phyloP scores from a whole-genome alignment of 2,113 vertebrate species.

The Oncorhynchus tshawytscha region DNA sequence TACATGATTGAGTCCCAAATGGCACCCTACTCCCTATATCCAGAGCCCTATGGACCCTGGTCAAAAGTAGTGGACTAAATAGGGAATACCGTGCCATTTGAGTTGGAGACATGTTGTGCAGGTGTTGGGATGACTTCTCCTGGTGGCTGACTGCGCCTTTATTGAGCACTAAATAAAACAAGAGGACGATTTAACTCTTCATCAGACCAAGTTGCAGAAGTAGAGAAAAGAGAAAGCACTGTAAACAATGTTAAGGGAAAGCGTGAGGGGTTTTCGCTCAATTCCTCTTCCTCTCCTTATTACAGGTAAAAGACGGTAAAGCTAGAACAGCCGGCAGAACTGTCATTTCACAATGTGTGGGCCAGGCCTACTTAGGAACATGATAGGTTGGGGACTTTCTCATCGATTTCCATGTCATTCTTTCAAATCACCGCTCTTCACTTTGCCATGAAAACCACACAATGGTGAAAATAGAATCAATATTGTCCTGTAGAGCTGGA shows the following conservation, averaged over 20 bases:
- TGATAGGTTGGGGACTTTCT: background rate
- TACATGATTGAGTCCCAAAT: too few relatives aligned
- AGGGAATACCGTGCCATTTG: too few relatives aligned
- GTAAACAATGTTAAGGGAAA: constrained; percentile 44
- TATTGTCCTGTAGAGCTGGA: background rate
- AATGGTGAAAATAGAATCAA: background rate
- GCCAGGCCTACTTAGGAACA: background rate
- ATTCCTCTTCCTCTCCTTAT: constrained; percentile 21
- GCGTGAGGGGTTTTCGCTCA: background rate
- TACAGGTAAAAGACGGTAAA: constrained; percentile 46
- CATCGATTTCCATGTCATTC: background rate
- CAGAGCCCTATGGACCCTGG: too few relatives aligned
- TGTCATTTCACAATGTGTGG: background rate
- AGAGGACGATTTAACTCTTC: constrained; percentile 48
- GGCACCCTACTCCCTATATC: too few relatives aligned
- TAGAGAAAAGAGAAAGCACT: constrained; percentile 22
- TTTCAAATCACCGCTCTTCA: background rate
- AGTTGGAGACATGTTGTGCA: constrained; percentile 30
- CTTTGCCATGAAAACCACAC: background rate
- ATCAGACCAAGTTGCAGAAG: constrained; percentile 19
- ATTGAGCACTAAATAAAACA: constrained; percentile 39
- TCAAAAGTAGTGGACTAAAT: too few relatives aligned
- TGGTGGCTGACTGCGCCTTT: constrained; percentile 33
- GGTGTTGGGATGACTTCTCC: constrained; percentile 38
- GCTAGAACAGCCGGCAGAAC: constrained; percentile 1